phyloP scores from a whole-genome alignment of 2,888 invertebrate species.

The Listrodromus nycthemerus region DNA sequence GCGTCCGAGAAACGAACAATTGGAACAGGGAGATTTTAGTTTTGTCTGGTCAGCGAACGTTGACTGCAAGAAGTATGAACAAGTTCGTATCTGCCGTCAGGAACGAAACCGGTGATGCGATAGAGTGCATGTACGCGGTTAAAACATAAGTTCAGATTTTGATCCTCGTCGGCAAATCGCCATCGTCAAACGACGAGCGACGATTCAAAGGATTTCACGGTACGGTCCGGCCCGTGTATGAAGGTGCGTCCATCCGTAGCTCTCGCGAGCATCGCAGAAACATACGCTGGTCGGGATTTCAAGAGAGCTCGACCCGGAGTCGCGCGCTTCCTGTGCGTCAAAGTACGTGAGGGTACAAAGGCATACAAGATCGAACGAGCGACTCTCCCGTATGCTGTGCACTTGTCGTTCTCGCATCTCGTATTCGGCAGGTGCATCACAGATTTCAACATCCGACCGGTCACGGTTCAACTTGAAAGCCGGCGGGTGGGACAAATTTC shows the following conservation, averaged over 20 bases:
- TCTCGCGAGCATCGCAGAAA: slow-evolving; percentile 5
- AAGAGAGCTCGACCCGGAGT: slow-evolving; percentile 24
- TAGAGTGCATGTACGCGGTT: not conserved
- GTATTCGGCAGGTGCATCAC: slow-evolving; percentile 10
- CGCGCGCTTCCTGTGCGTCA: slow-evolving; percentile 15
- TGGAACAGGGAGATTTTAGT: not conserved
- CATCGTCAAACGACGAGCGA: not conserved
- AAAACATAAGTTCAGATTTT: not conserved
- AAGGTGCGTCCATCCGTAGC: not conserved
- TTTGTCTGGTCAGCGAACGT: not conserved
- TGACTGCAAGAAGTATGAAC: not conserved
- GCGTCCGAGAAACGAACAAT: not conserved
- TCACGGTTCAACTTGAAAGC: not conserved
- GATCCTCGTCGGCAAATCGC: not conserved
- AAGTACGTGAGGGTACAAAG: slow-evolving; percentile 29
- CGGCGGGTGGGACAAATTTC: slow-evolving; percentile 8
- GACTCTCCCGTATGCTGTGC: slow-evolving; percentile 4
- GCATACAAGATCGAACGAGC: slow-evolving; percentile 25
- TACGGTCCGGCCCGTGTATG: not conserved
- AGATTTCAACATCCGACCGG: slow-evolving; percentile 23
- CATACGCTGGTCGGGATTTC: slow-evolving; percentile 12
- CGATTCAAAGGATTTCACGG: slow-evolving; percentile 7
- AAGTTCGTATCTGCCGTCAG: not conserved
- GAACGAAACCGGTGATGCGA: not conserved
- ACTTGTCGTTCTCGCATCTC: slow-evolving; percentile 16